These are phyloP conservation scores for Cyprinodon tularosa DNA, from an alignment of 2,113 vertebrate species.

Conservation along the genomic window DNA sequence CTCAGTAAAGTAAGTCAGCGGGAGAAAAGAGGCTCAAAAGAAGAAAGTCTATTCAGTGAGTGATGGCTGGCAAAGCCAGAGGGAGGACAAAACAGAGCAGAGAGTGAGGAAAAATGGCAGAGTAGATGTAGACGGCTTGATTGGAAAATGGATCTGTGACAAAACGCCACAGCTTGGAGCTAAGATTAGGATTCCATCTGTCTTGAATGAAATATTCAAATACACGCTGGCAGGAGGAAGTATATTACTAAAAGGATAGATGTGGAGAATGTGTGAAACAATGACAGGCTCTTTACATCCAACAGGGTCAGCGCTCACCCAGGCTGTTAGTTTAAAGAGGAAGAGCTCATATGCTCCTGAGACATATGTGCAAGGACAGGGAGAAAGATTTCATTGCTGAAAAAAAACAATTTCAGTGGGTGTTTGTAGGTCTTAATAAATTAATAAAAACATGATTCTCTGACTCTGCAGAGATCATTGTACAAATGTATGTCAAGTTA, in stretches of 20 bases:
- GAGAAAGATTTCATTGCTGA: constrained; percentile 23
- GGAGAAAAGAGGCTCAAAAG: constrained; percentile 40
- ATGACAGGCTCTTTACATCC: constrained; percentile 68
- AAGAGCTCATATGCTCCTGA: constrained; percentile 29
- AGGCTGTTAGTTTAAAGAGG: constrained; percentile 38
- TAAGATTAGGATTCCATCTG: constrained; percentile 86
- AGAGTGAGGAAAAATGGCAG: constrained; percentile 64
- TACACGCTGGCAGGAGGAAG: constrained; percentile 65
- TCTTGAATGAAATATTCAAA: constrained; percentile 86
- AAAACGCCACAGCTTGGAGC: constrained; percentile 81
- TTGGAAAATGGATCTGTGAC: constrained; percentile 82
- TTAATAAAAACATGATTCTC: neutral
- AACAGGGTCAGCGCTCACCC: constrained; percentile 61
- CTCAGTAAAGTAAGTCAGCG: constrained; percentile 50
- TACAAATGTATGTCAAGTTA: neutral
- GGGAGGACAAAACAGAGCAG: constrained; percentile 59
- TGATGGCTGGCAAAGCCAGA: constrained; percentile 64
- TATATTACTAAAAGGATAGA: constrained; percentile 76
- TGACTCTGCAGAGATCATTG: neutral
- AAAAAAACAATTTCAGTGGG: constrained; percentile 10
- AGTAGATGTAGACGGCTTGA: constrained; percentile 71
- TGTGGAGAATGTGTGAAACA: constrained; percentile 75
- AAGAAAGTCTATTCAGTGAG: constrained; percentile 65
- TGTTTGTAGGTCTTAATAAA: neutral
- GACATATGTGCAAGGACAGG: constrained; percentile 16